Base-by-base conservation (phyloP, 2,888 invertebrate species). In the Drosophila peninsularis region DNA sequence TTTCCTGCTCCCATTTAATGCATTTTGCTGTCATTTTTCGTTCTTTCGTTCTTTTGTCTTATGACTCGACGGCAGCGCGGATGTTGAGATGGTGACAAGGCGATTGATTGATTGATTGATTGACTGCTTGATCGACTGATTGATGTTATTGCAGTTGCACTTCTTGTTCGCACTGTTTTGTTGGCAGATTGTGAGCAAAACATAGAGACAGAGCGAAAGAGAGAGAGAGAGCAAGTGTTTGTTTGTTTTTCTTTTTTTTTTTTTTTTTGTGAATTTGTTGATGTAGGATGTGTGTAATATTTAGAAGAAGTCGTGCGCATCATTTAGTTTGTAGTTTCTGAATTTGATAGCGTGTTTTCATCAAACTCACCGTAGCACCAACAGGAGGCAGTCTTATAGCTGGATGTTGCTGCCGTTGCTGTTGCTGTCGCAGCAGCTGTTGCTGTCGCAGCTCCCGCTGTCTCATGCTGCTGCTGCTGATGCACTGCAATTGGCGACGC, bases 301-400 rank as follows among this genome's bases (percentile, higher is more conserved):
- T 69, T 75, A 57, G 58, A 73, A 74, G 75, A 77, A 80, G 86
- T 88, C 86, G 83, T 83, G 83, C 83, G 67, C 83, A 86, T 77
- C 82, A 73, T 80, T 80, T 37, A 52, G 76, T 74, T 71, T 76
- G 60, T 81, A 68, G 62, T 78, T 78, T 75, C 67, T 81, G 84
- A 82, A 76, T 86, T 77, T 77, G 89, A 85, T 75, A 82, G 71
- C 71, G 65, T 80, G 80, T 78, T 75, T 80, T 74, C 68, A 72
- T 84, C 78, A 69, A 90, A 92, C 92, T 92, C 92, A 92, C 92
- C 92, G 91, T 92, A 91, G 90, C 92, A 92, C 92, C 92, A 92
- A 90, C 92, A 92, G 88, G 92, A 91, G 73, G 92, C 88, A 80
- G 88, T 87, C 74, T 84, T 87, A 75, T 68, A 77, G 76, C 74